Evolutionary conservation across 2,888 invertebrate species (phyloP).

Genomic region (Ernsta delagoae): DNA sequence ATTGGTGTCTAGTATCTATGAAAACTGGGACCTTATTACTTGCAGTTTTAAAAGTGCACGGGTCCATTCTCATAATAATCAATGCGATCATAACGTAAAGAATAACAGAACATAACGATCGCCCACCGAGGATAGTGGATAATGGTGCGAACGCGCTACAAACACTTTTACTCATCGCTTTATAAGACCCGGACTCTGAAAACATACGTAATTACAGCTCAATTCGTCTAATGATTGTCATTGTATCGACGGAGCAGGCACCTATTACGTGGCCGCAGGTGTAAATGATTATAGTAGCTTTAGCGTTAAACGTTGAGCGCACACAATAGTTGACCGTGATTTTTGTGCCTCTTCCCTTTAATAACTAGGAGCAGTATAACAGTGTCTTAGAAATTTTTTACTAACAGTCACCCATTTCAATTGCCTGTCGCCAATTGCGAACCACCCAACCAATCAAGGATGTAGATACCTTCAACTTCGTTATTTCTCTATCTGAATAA

Average conservation of each 20-base stretch:
- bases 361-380: too few relatives aligned
- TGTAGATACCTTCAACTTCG: too few relatives aligned
- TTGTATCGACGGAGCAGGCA: conserved; percentile 43
- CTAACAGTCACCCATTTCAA: too few relatives aligned
- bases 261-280: background rate
- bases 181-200: conserved; percentile 45
- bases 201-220: conserved; percentile 43
- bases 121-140: conserved; percentile 57
- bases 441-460: too few relatives aligned
- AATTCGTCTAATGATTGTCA: conserved; percentile 46
- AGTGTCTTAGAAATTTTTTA: too few relatives aligned
- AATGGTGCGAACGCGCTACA: conserved; percentile 68
- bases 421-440: too few relatives aligned
- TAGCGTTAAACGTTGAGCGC: too few relatives aligned
- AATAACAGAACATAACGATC: conserved; percentile 75
- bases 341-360: too few relatives aligned
- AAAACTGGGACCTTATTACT: conserved; percentile 54
- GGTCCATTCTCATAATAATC: conserved; percentile 69
- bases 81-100: conserved; percentile 56
- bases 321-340: too few relatives aligned
- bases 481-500: background rate
- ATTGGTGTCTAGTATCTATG: conserved; percentile 48
- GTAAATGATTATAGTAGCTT: background rate
- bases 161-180: conserved; percentile 68
- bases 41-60: conserved; percentile 41